phyloP scores from a whole-genome alignment of 2,113 vertebrate genomes.

The Potamarius usumacintae region DNA sequence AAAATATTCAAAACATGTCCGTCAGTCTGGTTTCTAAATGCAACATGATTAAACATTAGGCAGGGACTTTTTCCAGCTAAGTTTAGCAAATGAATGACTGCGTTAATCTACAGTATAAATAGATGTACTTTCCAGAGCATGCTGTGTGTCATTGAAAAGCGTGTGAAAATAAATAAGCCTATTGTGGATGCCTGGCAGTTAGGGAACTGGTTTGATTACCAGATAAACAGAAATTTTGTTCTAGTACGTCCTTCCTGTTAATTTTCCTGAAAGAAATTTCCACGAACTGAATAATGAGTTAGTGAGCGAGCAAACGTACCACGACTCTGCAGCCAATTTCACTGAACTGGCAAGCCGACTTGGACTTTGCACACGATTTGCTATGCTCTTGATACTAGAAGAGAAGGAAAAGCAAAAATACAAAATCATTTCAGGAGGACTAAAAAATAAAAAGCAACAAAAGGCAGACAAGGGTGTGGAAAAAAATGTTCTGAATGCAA shows the following conservation, averaged over 20 bases:
- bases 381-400: constrained; percentile 73
- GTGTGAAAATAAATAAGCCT: not conserved
- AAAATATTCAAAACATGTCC: too few relatives aligned
- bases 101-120: not conserved
- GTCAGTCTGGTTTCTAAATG: not conserved
- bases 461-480: not conserved
- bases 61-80: constrained; percentile 21
- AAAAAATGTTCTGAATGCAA: not conserved
- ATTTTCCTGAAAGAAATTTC: too few relatives aligned
- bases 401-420: not conserved
- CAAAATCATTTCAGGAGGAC: not conserved
- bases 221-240: not conserved
- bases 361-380: constrained; percentile 75
- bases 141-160: not conserved
- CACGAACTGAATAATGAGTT: too few relatives aligned
- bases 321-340: constrained; percentile 75
- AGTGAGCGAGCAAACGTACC: constrained; percentile 31
- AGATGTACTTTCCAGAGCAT: not conserved
- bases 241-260: not conserved
- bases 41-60: not conserved
- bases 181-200: not conserved
- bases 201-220: not conserved
- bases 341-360: constrained; percentile 73
- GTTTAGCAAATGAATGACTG: not conserved
- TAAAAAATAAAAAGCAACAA: not conserved